Base-by-base conservation (phyloP, 1,140 invertebrate species). In the Lepidotrigona ventralis region DNA sequence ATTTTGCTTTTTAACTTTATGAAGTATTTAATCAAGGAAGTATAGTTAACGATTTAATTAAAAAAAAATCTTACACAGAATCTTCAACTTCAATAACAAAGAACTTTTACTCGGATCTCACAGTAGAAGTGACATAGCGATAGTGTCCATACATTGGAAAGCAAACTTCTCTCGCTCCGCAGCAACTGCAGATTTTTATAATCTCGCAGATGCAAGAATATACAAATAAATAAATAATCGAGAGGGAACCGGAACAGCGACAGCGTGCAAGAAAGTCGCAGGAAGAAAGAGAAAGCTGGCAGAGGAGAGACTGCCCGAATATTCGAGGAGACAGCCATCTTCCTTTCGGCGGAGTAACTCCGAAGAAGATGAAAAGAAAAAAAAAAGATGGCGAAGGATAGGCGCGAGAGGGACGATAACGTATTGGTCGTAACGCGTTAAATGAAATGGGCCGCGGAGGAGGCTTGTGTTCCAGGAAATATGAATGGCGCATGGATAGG, bases 361-460 rank as follows among this genome's bases (percentile, higher is more conserved):
- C 17, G 51, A 17, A 26, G 19, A 19, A 11, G 21, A 71, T 15
- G 11, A 66, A 3, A 26, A 68, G 29, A 29, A 26, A 66, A 17
- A 51, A 15, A 21, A 11, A 33, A 29, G 6, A 23, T 14, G 33
- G 39, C 39, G 23, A 74, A 58, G 53, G 29, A 2, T 17, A 12
- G 5, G 12, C 17, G 53, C 17, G 23, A 51, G 60, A 66, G 56
- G 70, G 21, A 74, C 51, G 79, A 81, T 74, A 81, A 74, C 79
- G 79, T 81, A 81, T 81, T 70, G 79, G 79, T 56, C 70, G 80
- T 68, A 76, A 76, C 63, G 80, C 80, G 81, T 82, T 82, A 82
- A 82, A 82, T 60, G 81, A 82, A 82, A 82, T 26, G 70, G 39
- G n/a, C 78, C 53, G 77, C 66, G 66, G 64, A 60, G 26, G 64